A percentile compares a stretch with the other conserved stretches of the same genome.
Evolutionary conservation across 2,888 invertebrate genomes (phyloP).

Genomic region (Pristionchus exspectatus): DNA sequence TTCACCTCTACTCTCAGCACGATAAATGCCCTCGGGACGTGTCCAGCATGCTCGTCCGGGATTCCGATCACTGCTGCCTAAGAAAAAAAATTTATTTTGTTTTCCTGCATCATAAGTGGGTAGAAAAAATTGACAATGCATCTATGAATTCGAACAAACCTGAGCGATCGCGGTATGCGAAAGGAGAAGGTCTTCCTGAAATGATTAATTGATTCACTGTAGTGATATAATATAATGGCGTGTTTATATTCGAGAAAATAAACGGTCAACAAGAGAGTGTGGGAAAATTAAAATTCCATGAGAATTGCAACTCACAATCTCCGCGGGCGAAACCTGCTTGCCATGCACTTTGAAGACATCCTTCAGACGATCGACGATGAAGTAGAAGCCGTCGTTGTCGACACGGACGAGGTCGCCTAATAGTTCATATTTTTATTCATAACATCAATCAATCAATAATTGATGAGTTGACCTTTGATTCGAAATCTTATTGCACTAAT

Average conservation of each 20-base stretch:
- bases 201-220: too few species aligned
- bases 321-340: conserved; percentile 84
- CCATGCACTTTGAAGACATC: conserved; percentile 94
- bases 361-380: conserved; percentile 89
- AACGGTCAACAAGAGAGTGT: too few species aligned
- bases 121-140: not conserved
- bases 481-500: not conserved
- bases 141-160: conserved; percentile 78
- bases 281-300: too few species aligned
- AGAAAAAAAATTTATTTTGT: conserved; percentile 73
- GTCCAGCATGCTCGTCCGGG: conserved; percentile 35
- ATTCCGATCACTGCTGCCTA: conserved; percentile 89
- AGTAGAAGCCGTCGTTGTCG: conserved; percentile 87
- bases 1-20: conserved; percentile 18
- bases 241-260: too few species aligned
- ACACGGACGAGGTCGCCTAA: conserved; percentile 84
- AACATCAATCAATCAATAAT: too few species aligned
- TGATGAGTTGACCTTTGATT: too few species aligned
- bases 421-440: not conserved
- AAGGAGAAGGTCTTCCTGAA: conserved; percentile 87
- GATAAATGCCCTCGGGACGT: not conserved
- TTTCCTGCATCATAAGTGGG: not conserved
- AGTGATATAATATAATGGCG: too few species aligned
- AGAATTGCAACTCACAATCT: conserved; percentile 63
- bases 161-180: conserved; percentile 81